Base-by-base conservation (phyloP, 2,113 vertebrate genomes). In the Calidris pygmaea region DNA sequence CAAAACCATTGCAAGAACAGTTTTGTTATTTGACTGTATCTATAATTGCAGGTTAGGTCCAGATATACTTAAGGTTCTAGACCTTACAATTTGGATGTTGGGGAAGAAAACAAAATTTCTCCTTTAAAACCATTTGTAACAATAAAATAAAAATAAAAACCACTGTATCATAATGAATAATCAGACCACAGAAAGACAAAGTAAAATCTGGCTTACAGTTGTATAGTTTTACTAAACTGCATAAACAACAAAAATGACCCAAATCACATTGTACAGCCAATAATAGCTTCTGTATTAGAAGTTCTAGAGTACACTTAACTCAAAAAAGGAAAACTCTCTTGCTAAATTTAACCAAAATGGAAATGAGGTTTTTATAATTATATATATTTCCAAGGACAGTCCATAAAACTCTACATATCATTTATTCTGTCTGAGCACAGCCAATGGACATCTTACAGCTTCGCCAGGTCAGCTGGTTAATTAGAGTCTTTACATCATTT, bases 241-340 rank as follows among this genome's bases (percentile, higher is more conserved):
- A 26, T 27, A n/a, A 72, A 39, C 7, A 84, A 47, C 9, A 71
- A 37, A 48, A 1, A 22, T 0, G 0, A 52, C 26, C 13, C n/a
- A 39, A 53, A 83, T 65, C 0, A 1, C 34, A 86, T 52, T 77
- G 18, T 43, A n/a, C 29, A 56, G 7, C 10, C 62, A 72, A 58
- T 37, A 52, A 43, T 32, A 37, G 4, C 26, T 86, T 72, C 13
- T 26, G 16, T 55, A 27, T 17, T 30, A 32, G 7, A 85, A 85
- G 7, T 72, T 34, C 24, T 62, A 67, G 34, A 53, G 13, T 37
- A 10, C 13, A 20, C 13, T 80, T 70, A 66, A 29, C 10, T 67
- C 13, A 39, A 75, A 72, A 75, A 43, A 7, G 13, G 7, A 59
- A 88, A 80, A 27, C 1, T 16, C 4, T 48, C 7, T n/a, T 66